phyloP scores from a whole-genome alignment of 2,797 vertebrate species.

The Pyrrhura leucotis region DNA sequence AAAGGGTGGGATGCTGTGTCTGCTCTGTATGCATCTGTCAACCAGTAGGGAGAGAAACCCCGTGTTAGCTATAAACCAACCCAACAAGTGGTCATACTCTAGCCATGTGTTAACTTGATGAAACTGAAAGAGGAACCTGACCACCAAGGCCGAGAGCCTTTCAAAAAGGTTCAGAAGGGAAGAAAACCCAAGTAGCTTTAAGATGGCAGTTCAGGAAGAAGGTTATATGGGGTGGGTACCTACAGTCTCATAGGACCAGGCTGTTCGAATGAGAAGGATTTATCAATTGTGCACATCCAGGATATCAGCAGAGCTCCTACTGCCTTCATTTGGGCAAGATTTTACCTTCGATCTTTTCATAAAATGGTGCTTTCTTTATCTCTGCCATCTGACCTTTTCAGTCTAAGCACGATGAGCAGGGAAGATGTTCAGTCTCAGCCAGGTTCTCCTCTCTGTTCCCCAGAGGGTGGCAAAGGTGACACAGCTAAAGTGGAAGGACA shows the following conservation, averaged over 20 bases:
- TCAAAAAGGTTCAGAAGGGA: neutral
- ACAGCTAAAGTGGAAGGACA: neutral
- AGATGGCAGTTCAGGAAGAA: neutral
- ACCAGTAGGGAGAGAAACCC: neutral
- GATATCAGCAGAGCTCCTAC: neutral
- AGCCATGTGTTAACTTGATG: neutral
- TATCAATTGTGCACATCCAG: neutral
- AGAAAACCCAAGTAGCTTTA: neutral
- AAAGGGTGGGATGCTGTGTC: neutral
- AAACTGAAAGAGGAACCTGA: neutral
- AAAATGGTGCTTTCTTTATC: neutral
- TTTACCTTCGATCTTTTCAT: constrained; percentile 10
- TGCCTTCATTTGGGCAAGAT: neutral
- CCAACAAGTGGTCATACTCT: neutral
- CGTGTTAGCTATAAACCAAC: neutral
- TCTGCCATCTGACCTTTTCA: constrained; percentile 32
- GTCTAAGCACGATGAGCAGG: neutral
- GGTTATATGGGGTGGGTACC: too few species aligned
- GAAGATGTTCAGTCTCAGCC: neutral
- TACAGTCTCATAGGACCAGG: neutral
- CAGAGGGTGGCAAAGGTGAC: neutral
- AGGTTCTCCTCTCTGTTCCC: neutral
- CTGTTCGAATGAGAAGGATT: neutral
- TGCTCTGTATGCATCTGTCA: neutral
- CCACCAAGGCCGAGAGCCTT: neutral